A percentile compares a stretch with the other conserved stretches of the same genome.
Conservation (phyloP, 2,888 invertebrate genomes). For the Cephus runcator region DNA sequence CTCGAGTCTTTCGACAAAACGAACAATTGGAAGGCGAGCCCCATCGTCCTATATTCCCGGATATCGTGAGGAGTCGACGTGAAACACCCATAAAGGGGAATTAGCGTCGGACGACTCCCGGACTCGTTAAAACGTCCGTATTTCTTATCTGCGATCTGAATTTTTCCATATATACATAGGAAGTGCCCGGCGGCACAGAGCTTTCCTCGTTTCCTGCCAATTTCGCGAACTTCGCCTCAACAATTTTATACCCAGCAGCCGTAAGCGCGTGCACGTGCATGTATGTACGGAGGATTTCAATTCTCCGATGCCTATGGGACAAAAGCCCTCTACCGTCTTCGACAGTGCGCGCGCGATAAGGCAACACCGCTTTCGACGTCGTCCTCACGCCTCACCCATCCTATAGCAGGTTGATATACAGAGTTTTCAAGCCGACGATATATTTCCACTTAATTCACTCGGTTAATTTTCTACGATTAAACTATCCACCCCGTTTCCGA, state of each 20-base stretch:
- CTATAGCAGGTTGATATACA: neutral
- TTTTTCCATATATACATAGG: neutral
- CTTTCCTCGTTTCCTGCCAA: neutral
- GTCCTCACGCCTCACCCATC: neutral
- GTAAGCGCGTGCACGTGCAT: neutral
- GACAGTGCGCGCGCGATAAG: neutral
- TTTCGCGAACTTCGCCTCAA: neutral
- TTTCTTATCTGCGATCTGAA: neutral
- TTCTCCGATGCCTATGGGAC: neutral
- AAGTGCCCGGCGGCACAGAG: neutral
- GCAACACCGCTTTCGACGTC: neutral
- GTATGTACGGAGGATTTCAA: neutral
- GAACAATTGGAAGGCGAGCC: neutral
- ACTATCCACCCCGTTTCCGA: neutral
- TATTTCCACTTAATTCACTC: neutral
- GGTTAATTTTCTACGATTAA: neutral
- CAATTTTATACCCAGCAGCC: neutral
- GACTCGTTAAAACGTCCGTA: neutral
- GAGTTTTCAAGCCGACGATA: neutral
- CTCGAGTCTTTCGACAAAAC: neutral
- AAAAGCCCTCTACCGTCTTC: neutral
- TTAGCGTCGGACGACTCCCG: neutral
- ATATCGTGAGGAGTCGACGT: neutral
- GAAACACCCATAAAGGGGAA: neutral
- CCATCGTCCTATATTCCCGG: neutral